Evolutionary conservation across 2,888 invertebrate genomes (phyloP).

Genomic region (Drosophila niveifrons): DNA sequence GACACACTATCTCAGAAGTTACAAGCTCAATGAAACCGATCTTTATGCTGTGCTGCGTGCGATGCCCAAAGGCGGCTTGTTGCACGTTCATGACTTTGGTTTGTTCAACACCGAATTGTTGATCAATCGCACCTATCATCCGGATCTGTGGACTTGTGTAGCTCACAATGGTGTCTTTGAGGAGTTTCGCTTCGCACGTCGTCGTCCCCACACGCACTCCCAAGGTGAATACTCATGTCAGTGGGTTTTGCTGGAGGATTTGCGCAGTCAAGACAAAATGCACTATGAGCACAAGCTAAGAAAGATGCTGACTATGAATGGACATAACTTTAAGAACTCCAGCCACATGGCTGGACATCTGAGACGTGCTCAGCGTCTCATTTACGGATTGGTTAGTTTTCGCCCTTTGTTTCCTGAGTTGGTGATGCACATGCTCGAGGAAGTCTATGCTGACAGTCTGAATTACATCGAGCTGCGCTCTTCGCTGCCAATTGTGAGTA

Average conservation of each 20-base stretch:
- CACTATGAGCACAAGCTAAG: conserved; percentile 84
- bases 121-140: conserved; percentile 83
- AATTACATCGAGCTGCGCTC: conserved; percentile 90
- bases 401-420: conserved; percentile 88
- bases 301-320: conserved; percentile 26
- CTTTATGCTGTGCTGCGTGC: conserved; percentile 88
- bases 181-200: conserved; percentile 52
- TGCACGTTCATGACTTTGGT: conserved; percentile 89
- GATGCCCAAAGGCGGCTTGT: conserved; percentile 91
- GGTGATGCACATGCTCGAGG: conserved; percentile 87
- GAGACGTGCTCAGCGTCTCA: conserved; percentile 86
- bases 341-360: conserved; percentile 87
- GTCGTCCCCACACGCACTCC: conserved; percentile 22
- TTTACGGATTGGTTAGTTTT: conserved; percentile 87
- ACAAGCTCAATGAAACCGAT: conserved; percentile 84
- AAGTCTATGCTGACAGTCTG: conserved; percentile 88
- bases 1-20: conserved; percentile 41
- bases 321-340: conserved; percentile 85
- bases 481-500: conserved; percentile 86
- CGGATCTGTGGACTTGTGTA: conserved; percentile 66
- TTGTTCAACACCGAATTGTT: conserved; percentile 87
- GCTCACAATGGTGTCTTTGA: conserved; percentile 33
- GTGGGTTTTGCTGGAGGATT: conserved; percentile 65
- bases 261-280: conserved; percentile 23
- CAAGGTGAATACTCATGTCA: conserved; percentile 50